A percentile compares a stretch with the other conserved stretches of the same genome.
Evolutionary conservation across 2,797 vertebrate genomes (phyloP).

Genomic region (Aeoliscus strigatus): DNA sequence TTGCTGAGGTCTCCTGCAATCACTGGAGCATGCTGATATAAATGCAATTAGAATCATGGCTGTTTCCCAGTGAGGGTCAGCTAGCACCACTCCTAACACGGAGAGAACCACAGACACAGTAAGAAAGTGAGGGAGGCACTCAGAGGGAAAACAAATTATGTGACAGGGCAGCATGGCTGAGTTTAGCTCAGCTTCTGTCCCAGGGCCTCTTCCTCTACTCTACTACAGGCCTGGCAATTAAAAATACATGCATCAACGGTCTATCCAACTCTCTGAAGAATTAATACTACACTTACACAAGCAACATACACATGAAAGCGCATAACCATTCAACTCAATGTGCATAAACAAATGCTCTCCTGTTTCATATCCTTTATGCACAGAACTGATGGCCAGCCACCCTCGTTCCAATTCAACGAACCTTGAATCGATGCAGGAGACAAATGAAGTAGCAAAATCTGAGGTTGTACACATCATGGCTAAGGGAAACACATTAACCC

Average conservation of each 20-base stretch:
- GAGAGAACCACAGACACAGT: slow-evolving; percentile 23
- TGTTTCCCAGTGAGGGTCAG: slow-evolving; percentile 66
- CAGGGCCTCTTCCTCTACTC: slow-evolving; percentile 41
- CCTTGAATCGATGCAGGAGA: slow-evolving; percentile 48
- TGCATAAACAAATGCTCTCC: slow-evolving; percentile 8
- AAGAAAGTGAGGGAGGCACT: slow-evolving; percentile 29
- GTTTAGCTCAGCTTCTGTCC: slow-evolving; percentile 62
- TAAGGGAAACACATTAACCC: slow-evolving; percentile 45
- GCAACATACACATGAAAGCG: slow-evolving; percentile 29
- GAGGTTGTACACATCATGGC: slow-evolving; percentile 34
- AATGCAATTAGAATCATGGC: slow-evolving; percentile 67
- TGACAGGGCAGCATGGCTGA: slow-evolving; percentile 56
- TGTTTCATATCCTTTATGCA: slow-evolving; percentile 21
- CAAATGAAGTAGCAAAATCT: slow-evolving; percentile 42
- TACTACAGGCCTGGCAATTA: slow-evolving; percentile 73
- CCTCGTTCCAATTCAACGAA: slow-evolving; percentile 28
- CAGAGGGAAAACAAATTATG: slow-evolving; percentile 63
- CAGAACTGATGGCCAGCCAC: slow-evolving; percentile 11
- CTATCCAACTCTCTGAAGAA: slow-evolving; percentile 56
- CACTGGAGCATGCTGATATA: slow-evolving; percentile 50
- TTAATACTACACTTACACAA: slow-evolving; percentile 44
- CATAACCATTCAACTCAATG: slow-evolving; percentile 5
- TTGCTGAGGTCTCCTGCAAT: slow-evolving; percentile 47
- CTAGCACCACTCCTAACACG: slow-evolving; percentile 40
- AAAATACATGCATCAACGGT: slow-evolving; percentile 79